Percentiles rank a stretch among this genome's conserved stretches.
Conservation (phyloP, 2,888 invertebrate genomes). For the Eupithecia centaureata region DNA sequence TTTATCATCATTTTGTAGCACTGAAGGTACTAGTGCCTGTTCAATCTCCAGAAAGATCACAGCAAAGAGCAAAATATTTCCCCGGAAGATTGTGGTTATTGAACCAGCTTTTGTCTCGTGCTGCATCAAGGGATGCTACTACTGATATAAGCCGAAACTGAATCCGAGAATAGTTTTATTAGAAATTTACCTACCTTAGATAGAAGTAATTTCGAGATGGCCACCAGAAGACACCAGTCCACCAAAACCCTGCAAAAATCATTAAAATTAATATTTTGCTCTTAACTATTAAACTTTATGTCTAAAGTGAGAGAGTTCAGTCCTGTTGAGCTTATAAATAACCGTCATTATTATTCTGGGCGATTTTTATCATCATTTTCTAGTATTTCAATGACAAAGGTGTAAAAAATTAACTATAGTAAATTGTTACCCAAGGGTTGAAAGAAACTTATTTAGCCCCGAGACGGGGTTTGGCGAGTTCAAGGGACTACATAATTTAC, state of each 20-base stretch:
- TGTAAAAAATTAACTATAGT: neutral
- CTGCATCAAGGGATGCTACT: no score
- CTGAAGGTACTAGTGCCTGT: neutral
- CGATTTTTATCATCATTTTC: constrained; percentile 52
- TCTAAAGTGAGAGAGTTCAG: constrained; percentile 46
- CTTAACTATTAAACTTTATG: neutral
- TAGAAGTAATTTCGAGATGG: neutral
- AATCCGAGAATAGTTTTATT: neutral
- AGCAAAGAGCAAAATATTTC: no score
- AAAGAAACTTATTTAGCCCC: no score
- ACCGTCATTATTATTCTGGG: constrained; percentile 54
- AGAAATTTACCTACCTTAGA: neutral
- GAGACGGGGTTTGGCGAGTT: no score
- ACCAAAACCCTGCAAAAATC: neutral
- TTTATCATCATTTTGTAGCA: constrained; percentile 51
- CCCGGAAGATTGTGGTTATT: no score
- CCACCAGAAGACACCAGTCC: neutral
- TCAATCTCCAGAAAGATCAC: no score
- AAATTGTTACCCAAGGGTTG: no score
- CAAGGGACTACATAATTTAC: no score
- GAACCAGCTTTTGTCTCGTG: no score
- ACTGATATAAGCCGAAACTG: no score
- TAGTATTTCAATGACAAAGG: neutral
- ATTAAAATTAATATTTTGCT: neutral
- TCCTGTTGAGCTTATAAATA: constrained; percentile 70